Percentiles rank a stretch among this genome's conserved stretches.
phyloP scores from a whole-genome alignment of 2,113 vertebrate genomes.

The Melanocharis versteri region DNA sequence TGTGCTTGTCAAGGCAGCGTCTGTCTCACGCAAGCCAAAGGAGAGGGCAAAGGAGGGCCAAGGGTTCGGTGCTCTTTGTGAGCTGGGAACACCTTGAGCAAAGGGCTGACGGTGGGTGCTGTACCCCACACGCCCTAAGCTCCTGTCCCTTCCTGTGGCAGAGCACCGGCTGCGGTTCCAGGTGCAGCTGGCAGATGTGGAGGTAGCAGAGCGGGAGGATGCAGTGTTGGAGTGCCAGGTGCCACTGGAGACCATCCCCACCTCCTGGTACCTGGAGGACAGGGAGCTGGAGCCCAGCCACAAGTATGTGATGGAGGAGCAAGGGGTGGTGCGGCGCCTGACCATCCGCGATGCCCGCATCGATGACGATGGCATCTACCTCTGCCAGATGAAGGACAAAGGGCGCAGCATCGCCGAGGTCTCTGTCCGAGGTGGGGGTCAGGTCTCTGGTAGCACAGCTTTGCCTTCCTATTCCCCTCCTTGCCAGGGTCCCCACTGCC shows the following conservation, averaged over 20 bases:
- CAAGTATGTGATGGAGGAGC: constrained; percentile 94
- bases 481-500: background rate
- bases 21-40: fast-evolving
- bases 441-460: fast-evolving
- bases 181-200: constrained; percentile 86
- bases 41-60: background rate
- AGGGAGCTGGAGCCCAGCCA: constrained; percentile 88
- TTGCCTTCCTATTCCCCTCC: background rate
- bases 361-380: constrained; percentile 93
- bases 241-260: constrained; percentile 87
- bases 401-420: constrained; percentile 92
- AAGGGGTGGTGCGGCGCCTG: constrained; percentile 84
- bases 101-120: background rate
- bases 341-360: constrained; percentile 88
- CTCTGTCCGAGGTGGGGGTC: constrained; percentile 87
- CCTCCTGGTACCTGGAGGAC: constrained; percentile 94
- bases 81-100: background rate
- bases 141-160: constrained; percentile 30
- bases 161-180: constrained; percentile 89
- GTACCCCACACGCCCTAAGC: fast-evolving
- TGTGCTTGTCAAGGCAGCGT: background rate
- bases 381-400: constrained; percentile 94
- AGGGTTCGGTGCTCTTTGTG: background rate
- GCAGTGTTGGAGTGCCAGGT: constrained; percentile 94
- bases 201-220: constrained; percentile 87